Percentiles rank a stretch among this genome's conserved stretches.
Conservation (phyloP, 2,797 vertebrate genomes). For the Notolabrus celidotus region DNA sequence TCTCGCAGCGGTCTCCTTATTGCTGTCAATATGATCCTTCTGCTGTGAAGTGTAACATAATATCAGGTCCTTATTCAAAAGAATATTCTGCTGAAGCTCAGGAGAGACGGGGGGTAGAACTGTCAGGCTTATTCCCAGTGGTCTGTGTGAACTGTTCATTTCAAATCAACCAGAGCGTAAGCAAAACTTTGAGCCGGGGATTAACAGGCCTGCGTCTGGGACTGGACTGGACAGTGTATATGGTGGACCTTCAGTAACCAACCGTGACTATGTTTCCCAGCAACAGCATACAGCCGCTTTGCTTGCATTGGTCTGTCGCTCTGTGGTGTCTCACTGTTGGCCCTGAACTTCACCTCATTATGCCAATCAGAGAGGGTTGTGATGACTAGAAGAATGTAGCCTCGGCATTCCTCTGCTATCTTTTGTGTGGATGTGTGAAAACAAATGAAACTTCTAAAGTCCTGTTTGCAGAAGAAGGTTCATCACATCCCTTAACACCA, state of each 20-base stretch:
- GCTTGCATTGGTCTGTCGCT: constrained; percentile 49
- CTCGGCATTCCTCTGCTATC: constrained; percentile 72
- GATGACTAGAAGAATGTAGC: constrained; percentile 58
- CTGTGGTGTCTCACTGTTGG: constrained; percentile 45
- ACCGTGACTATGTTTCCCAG: constrained; percentile 57
- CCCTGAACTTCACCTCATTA: constrained; percentile 56
- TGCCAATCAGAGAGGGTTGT: constrained; percentile 58
- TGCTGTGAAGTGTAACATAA: constrained; percentile 1
- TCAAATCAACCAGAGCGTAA: constrained; percentile 76
- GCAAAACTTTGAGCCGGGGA: constrained; percentile 79
- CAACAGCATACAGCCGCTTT: constrained; percentile 52
- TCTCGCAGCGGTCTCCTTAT: no score
- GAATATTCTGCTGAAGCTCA: constrained; percentile 43
- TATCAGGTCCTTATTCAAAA: constrained; percentile 34
- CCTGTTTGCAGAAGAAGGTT: constrained; percentile 6
- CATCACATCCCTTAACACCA: background rate
- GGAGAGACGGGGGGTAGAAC: constrained; percentile 32
- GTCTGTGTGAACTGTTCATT: constrained; percentile 61
- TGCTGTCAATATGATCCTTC: background rate
- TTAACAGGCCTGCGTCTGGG: constrained; percentile 73
- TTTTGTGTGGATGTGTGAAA: constrained; percentile 39
- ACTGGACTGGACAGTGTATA: constrained; percentile 51
- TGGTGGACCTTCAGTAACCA: constrained; percentile 55
- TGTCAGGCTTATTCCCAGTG: constrained; percentile 60
- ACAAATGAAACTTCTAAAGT: constrained; percentile 18